Base-by-base conservation (phyloP, 2,113 vertebrate genomes). In the Podilymbus podiceps region DNA sequence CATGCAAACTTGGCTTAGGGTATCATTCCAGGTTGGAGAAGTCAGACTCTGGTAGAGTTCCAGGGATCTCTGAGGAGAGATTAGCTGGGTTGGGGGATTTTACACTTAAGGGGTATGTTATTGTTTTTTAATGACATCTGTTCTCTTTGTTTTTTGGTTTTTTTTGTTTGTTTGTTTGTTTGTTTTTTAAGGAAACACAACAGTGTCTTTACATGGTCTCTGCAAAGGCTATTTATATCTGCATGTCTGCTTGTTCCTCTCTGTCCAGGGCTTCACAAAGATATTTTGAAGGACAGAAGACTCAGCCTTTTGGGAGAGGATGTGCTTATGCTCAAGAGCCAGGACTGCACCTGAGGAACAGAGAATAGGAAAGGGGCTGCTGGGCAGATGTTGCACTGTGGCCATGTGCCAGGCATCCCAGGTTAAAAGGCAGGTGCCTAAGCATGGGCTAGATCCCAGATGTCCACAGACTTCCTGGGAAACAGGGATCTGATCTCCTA, bases 311-410 rank as follows among this genome's bases (percentile, higher is more conserved):
- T 77, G 40, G 38, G 47, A 46, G 74, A 88, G 19, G 24, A 46
- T 56, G 23, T 1, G 0, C 19, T 63, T 76, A 11, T 9, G 24
- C 20, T 49, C 40, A n/a, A 52, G 27, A 86, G 18, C 8, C 17
- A 74, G 64, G 38, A 16, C 18, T 67, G 9, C 23, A 67, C 20
- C 15, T 76, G 53, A 64, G 27, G n/a, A 92, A 47, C 5, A 63
- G 6, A 40, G 55, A 66, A 7, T 12, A 71, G 20, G 23, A 68
- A 79, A 44, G 1, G 0, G 1, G 12, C 16, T 62, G 3, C 3
- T 50, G 20, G n/a, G 20, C 9, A 67, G 23, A 47, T 38, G 18
- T 20, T 59, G 35, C 20, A 20, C 46, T 64, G 35, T 23, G 10
- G 33, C 59, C 11, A 6, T 10, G 17, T 12, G 27, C 20, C 42